Base-by-base conservation (phyloP, 2,888 invertebrate species). In the Pachycephus smyrnensis region DNA sequence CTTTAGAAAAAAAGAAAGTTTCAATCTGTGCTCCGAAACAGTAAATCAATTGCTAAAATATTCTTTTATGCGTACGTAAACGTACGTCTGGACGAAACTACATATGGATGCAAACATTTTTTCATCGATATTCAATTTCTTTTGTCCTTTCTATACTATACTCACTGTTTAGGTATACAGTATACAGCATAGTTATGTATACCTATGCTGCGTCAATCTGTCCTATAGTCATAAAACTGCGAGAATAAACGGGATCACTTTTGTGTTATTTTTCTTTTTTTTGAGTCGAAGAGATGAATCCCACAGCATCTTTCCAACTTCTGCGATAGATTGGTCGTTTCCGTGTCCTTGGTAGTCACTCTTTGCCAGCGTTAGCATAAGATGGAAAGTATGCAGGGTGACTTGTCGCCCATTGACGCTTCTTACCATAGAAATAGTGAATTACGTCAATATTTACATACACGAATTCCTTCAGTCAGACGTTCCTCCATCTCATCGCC, bases 361-460 rank as follows among this genome's bases (percentile, higher is more conserved):
- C 9, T 23, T 55, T 55, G 23, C 23, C 55, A 55, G 55, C 23
- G 23, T 6, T 23, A 2, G 55, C 55, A 9, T 23, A 2, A 23
- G 23, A 9, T 23, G 55, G 23, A 55, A 23, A 9, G 9, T 23
- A 55, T 55, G 9, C 23, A 55, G 23, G 55, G 55, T 23, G 23
- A 23, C 71, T 31, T 36, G 69, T 73, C 68, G 75, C 31, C 31
- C 55, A 75, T 75, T 75, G 79, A 78, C 73, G 75, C 75, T 80
- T 77, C 76, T 81, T 80, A 77, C 73, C 80, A 81, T 82, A 73
- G 69, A 73, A 82, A 80, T 81, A 30, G 78, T 79, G 79, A 36
- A 23, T 69, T 74, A 73, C 77, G 77, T 81, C 78, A 81, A 82
- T 82, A 82, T 82, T 82, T 82, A 80, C 77, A 73, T 77, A 75